Evolutionary conservation across 2,888 invertebrate genomes (phyloP).

Genomic region (Drymonia ruficornis): DNA sequence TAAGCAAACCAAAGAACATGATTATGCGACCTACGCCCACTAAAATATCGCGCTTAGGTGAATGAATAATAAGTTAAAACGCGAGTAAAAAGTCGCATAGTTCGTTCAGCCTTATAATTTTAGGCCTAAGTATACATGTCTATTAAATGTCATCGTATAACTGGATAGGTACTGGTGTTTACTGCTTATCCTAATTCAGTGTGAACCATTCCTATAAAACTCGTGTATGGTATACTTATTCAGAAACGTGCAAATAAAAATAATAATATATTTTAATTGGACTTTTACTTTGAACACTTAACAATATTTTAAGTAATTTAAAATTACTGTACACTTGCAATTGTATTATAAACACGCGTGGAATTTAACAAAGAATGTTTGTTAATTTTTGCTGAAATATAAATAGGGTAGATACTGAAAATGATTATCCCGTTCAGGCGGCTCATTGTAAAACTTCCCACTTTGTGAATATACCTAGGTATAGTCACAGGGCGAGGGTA

Average conservation of each 20-base stretch:
- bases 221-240: slow-evolving; percentile 47
- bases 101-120: background rate
- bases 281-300: slow-evolving; percentile 30
- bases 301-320: background rate
- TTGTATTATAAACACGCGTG: no score
- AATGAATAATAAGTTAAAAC: no score
- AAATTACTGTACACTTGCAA: background rate
- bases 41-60: no score
- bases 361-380: no score
- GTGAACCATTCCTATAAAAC: slow-evolving; percentile 55
- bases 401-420: no score
- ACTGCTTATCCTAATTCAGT: slow-evolving; percentile 32
- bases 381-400: no score
- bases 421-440: no score
- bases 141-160: slow-evolving; percentile 13
- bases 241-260: slow-evolving; percentile 48
- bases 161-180: slow-evolving; percentile 1
- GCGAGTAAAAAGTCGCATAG: background rate
- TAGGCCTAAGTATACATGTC: slow-evolving; percentile 27
- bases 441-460: no score
- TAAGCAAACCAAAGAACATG: no score
- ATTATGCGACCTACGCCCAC: no score
- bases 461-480: no score
- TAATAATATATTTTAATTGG: slow-evolving; percentile 54
- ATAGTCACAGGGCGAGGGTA: no score